These are phyloP conservation scores for Sanderia malayensis DNA, from an alignment of 30 jellyfish, hydroid and myxozoan genomes.

Conservation along the genomic window DNA sequence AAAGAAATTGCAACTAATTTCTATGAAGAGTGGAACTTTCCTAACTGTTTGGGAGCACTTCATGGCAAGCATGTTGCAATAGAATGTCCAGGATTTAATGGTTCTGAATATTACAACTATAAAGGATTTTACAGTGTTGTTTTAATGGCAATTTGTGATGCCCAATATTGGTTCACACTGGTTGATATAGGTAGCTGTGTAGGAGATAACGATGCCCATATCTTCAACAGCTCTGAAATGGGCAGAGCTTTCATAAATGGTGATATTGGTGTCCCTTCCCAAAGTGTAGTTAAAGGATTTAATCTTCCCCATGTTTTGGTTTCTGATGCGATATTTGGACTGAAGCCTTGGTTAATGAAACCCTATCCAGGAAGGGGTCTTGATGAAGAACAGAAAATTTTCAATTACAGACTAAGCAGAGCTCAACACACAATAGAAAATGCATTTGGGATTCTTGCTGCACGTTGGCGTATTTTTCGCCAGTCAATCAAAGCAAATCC, in stretches of 20 bases:
- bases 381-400: slow-evolving; percentile 26
- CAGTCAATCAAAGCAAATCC: slow-evolving; percentile 63
- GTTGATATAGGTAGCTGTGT: slow-evolving; percentile 72
- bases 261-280: slow-evolving; percentile 16
- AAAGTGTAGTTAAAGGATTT: slow-evolving; percentile 1
- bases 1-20: slow-evolving; percentile 27
- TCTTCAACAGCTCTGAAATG: slow-evolving; percentile 19
- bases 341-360: slow-evolving; percentile 59
- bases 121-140: slow-evolving; percentile 60
- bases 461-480: slow-evolving; percentile 66
- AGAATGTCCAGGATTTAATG: slow-evolving; percentile 43
- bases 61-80: slow-evolving; percentile 75
- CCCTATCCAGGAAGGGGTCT: slow-evolving; percentile 57
- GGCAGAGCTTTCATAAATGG: slow-evolving; percentile 27
- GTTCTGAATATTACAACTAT: slow-evolving; percentile 50
- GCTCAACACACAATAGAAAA: slow-evolving; percentile 62
- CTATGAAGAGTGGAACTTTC: slow-evolving; percentile 54
- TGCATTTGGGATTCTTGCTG: slow-evolving; percentile 48
- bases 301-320: slow-evolving; percentile 43
- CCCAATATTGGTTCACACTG: slow-evolving; percentile 52
- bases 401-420: slow-evolving; percentile 47
- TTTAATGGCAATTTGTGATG: slow-evolving; percentile 78
- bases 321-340: slow-evolving; percentile 51
- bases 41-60: slow-evolving; percentile 66
- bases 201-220: slow-evolving; percentile 52